A percentile compares a stretch with the other conserved stretches of the same genome.
These are phyloP conservation scores for Ganaspis brasiliensis DNA, from an alignment of 2,888 invertebrate species.

Conservation along the genomic window DNA sequence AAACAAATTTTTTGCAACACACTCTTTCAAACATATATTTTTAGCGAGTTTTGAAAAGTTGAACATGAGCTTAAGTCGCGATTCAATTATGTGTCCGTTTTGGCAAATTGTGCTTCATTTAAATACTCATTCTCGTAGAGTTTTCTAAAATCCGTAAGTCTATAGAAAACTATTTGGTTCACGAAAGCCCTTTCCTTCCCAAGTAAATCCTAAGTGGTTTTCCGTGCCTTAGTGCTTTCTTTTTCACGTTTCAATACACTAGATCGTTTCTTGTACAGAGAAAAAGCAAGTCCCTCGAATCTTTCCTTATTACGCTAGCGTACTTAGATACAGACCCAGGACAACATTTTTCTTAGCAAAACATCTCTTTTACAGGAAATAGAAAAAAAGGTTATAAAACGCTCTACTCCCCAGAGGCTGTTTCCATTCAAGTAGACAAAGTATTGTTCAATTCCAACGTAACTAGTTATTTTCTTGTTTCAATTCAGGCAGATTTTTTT, in stretches of 20 bases:
- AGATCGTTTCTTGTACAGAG: constrained; percentile 54
- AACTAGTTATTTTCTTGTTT: constrained; percentile 29
- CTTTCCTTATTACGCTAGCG: constrained; percentile 31
- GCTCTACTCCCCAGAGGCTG: constrained; percentile 18
- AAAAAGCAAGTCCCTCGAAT: constrained; percentile 47
- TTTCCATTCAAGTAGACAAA: constrained; percentile 38
- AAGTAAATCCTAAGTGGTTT: constrained; percentile 39
- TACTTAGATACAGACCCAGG: constrained; percentile 39
- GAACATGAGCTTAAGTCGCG: not conserved
- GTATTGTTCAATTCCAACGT: constrained; percentile 29
- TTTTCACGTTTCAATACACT: constrained; percentile 52
- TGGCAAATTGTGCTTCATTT: constrained; percentile 1
- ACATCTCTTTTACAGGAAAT: constrained; percentile 41
- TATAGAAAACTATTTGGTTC: not conserved
- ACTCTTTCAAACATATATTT: not conserved
- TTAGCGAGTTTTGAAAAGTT: not conserved
- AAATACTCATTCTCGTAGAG: not conserved
- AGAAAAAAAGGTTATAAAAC: constrained; percentile 40
- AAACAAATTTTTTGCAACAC: too few relatives aligned
- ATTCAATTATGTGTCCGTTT: constrained; percentile 5
- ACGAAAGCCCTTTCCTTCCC: not conserved
- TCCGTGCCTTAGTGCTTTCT: constrained; percentile 51
- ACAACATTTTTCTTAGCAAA: constrained; percentile 39
- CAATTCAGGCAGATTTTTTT: not conserved
- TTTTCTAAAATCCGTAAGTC: not conserved